A percentile compares a stretch with the other conserved stretches of the same genome.
phyloP scores from a whole-genome alignment of 2,113 vertebrate species.

The Rhinolophus sinicus region DNA sequence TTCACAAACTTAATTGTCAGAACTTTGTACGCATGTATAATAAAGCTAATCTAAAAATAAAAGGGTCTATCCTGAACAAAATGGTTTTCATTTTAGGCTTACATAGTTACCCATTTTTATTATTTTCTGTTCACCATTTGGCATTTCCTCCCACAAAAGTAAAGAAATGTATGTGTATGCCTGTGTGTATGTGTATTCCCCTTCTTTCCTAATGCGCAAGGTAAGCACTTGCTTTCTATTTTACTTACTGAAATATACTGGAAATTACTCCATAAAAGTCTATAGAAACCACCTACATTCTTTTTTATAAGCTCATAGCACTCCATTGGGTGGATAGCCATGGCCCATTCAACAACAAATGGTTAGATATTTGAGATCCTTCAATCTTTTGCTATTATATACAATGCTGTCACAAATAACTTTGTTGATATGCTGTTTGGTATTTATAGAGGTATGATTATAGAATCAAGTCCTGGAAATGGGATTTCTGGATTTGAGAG shows the following conservation, averaged over 20 bases:
- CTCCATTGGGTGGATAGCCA: not conserved
- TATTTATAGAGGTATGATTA: not conserved
- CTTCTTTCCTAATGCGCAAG: not conserved
- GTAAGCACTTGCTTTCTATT: not conserved
- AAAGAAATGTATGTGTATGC: not conserved
- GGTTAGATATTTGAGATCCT: not conserved
- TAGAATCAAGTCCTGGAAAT: not conserved
- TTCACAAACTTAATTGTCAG: too few relatives aligned
- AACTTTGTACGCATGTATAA: not conserved
- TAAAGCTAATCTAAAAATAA: not conserved
- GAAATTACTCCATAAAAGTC: not conserved
- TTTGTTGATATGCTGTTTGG: not conserved
- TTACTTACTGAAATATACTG: not conserved
- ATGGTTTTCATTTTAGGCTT: not conserved
- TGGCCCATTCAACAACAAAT: not conserved
- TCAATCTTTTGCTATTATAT: not conserved
- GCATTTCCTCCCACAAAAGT: not conserved
- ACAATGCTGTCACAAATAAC: not conserved
- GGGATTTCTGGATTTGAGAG: not conserved
- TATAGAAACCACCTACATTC: not conserved
- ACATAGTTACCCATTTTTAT: not conserved
- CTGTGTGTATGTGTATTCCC: not conserved
- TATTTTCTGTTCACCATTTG: not conserved
- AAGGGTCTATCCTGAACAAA: not conserved
- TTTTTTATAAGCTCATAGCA: not conserved